Evolutionary conservation across 2,113 vertebrate genomes (phyloP).

Genomic region (Limnothrissa miodon): DNA sequence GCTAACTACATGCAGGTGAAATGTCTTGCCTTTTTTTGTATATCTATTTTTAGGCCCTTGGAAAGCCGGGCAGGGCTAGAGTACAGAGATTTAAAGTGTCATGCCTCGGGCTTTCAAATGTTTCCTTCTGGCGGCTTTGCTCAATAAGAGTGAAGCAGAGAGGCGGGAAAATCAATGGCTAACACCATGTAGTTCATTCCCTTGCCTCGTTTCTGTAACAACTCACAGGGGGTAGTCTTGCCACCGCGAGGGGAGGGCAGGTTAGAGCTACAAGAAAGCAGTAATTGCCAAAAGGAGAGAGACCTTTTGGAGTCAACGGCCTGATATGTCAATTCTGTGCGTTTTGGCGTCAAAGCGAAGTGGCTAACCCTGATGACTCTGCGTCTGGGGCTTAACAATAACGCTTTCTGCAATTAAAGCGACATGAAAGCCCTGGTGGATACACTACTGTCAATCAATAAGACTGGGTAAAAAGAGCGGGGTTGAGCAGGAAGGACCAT

Average conservation of each 20-base stretch:
- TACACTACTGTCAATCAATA: constrained; percentile 19
- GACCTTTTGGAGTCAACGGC: constrained; percentile 1
- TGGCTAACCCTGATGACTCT: constrained; percentile 13
- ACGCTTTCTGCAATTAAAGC: constrained; percentile 29
- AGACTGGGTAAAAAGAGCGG: not conserved
- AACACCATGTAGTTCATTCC: constrained; percentile 31
- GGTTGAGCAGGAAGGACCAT: constrained; percentile 2
- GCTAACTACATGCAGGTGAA: not conserved
- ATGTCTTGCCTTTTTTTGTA: not conserved
- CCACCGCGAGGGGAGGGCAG: constrained; percentile 1
- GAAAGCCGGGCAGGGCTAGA: not conserved
- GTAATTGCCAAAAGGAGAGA: constrained; percentile 22
- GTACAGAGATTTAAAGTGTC: not conserved
- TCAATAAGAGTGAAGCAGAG: not conserved
- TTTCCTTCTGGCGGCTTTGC: not conserved
- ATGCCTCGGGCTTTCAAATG: not conserved
- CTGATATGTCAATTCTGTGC: constrained; percentile 12
- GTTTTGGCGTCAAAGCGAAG: constrained; percentile 25
- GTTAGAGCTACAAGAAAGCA: not conserved
- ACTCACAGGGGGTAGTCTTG: not conserved
- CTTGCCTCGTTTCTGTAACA: constrained; percentile 16
- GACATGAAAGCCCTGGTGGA: constrained; percentile 10
- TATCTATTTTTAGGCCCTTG: not conserved
- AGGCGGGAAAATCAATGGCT: constrained; percentile 16
- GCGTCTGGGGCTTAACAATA: constrained; percentile 25